Percentiles rank a stretch among this genome's conserved stretches.
Evolutionary conservation across 1,140 invertebrate genomes (phyloP).

Genomic region (Sinella curviseta): DNA sequence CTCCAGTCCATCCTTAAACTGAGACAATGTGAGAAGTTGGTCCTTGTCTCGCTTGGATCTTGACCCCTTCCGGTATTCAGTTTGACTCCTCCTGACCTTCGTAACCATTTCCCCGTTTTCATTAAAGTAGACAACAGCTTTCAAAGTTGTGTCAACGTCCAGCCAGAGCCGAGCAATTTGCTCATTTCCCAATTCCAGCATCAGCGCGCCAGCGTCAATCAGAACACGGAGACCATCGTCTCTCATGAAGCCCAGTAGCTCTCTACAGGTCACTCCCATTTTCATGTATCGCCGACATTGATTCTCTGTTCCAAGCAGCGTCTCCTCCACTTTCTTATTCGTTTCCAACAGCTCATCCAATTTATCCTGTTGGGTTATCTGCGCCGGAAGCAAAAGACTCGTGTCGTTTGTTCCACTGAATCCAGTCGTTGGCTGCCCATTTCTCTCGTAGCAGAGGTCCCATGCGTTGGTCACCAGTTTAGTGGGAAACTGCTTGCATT

Average conservation of each 20-base stretch:
- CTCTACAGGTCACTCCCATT: background rate
- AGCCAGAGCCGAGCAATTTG: conserved; percentile 36
- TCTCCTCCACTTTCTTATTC: conserved; percentile 28
- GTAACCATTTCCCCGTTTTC: background rate
- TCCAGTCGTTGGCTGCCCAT: conserved; percentile 18
- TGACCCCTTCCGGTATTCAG: background rate
- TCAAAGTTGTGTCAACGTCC: background rate
- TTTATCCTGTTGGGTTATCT: conserved; percentile 33
- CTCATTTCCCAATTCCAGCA: conserved; percentile 35
- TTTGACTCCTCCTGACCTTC: background rate
- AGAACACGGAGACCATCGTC: conserved; percentile 26
- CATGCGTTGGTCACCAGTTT: conserved; percentile 37
- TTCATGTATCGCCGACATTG: background rate
- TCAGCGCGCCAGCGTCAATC: conserved; percentile 40
- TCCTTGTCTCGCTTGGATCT: no score
- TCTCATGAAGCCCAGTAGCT: background rate
- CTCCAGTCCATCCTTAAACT: conserved; percentile 17
- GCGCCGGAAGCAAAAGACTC: conserved; percentile 21
- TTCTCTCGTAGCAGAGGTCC: conserved; percentile 31
- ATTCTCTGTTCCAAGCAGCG: conserved; percentile 33
- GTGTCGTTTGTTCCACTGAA: conserved; percentile 45
- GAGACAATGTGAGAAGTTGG: conserved; percentile 22
- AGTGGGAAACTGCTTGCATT: conserved; percentile 34
- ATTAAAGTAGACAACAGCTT: conserved; percentile 41
- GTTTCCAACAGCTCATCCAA: conserved; percentile 27